Evolutionary conservation across 2,113 vertebrate species (phyloP), one percentile per base, ranked within the genome.

Genomic region (Laticauda colubrina): DNA sequence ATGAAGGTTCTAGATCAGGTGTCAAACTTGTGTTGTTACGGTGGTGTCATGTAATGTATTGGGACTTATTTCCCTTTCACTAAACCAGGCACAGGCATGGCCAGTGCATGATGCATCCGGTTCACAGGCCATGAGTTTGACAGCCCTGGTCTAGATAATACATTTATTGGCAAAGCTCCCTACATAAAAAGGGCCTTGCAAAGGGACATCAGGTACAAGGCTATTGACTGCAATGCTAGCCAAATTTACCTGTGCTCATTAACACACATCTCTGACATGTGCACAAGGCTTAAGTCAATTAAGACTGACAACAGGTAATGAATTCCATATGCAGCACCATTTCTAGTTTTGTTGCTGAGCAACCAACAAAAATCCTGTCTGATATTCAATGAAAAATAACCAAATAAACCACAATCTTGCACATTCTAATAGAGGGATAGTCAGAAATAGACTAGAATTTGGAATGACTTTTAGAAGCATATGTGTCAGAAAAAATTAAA

Each of bases 301-400:
- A 91, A 18, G 94, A 69, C 0, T 87, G 93, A 14, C 3, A 95
- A 6, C 20, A 88, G 12, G 45, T 87, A 75, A 89, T 87, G 9
- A 75, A 39, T n/a, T 87, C 64, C 88, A 81, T 85, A 2, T 81
- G 86, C 34, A n/a, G 39, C 91, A 26, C 23, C 64, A 9, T 86
- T 93, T 64, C 6, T 85, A 48, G 48, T 55, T 55, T 61, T 3
- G 91, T 94, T 18, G 0, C 18, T 91, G 87, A 53, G 53, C 87
- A 95, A 26, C 21, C 6, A 61, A 88, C 15, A 94, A 43, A 92
- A 94, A 75, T 6, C 45, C 56, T 43, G 43, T 55, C 20, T 43
- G 23, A 26, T 87, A 92, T 43, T 56, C 61, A 93, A 90, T 51
- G 75, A 29, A 59, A 86, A n/a, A 53, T 87, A 43, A 90, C 90